Conservation (phyloP, 2,797 vertebrate genomes). For the Octomys mimax region DNA sequence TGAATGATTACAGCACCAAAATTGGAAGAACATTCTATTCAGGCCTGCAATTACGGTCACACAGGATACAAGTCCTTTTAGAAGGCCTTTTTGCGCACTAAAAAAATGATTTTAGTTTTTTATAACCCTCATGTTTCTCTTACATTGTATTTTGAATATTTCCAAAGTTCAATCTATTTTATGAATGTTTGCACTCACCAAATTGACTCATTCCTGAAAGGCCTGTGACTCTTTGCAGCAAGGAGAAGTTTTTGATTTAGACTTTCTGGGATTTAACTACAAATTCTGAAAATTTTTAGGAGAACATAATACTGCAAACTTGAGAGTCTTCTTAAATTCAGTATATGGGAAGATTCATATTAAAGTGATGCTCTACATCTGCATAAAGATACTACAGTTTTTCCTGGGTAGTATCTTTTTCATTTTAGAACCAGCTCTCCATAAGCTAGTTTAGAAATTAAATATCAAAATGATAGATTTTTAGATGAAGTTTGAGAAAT, state of each 20-base stretch:
- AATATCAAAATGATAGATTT: not conserved
- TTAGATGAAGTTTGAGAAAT: not conserved
- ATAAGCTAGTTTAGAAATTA: not conserved
- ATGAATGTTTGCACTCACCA: constrained; percentile 32
- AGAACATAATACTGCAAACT: not conserved
- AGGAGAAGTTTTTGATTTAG: not conserved
- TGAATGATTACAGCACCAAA: constrained; percentile 77
- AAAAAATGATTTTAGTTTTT: constrained; percentile 20
- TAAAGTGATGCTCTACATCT: not conserved
- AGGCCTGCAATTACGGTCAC: constrained; percentile 73
- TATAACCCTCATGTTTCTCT: constrained; percentile 10
- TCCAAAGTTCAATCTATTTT: not conserved
- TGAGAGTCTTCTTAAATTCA: not conserved
- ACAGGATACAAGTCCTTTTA: constrained; percentile 57
- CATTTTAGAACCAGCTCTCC: not conserved
- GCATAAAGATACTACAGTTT: not conserved
- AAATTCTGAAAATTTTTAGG: not conserved
- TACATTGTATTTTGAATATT: not conserved
- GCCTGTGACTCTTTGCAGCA: not conserved
- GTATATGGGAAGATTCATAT: not conserved
- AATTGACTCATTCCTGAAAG: constrained; percentile 53
- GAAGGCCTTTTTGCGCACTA: not conserved
- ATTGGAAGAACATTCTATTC: constrained; percentile 80
- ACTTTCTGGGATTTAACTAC: not conserved
- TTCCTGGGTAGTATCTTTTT: not conserved